phyloP scores from a whole-genome alignment of 1,140 invertebrate genomes.

The Leucophenga varia region DNA sequence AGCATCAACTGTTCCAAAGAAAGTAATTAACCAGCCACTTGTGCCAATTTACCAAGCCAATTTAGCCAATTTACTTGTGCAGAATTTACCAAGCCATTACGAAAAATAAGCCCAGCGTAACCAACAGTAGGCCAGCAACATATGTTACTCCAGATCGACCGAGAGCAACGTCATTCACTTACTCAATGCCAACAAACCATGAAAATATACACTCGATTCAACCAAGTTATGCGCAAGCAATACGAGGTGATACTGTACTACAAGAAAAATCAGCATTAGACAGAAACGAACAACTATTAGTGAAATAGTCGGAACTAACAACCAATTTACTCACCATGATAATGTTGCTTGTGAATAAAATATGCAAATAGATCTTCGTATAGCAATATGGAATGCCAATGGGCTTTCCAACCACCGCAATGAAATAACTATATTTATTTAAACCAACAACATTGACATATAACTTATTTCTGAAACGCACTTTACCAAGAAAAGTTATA shows the following conservation, averaged over 20 bases:
- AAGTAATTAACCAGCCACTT: slow-evolving; percentile 32
- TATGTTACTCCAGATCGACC: too few species aligned
- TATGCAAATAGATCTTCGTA: slow-evolving; percentile 12
- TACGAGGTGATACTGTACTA: background rate
- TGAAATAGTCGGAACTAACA: slow-evolving; percentile 1
- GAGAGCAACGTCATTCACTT: too few species aligned
- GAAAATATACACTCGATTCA: background rate
- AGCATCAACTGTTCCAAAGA: slow-evolving; percentile 23
- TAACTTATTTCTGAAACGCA: slow-evolving; percentile 12
- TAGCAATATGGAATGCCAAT: slow-evolving; percentile 18
- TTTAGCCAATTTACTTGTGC: slow-evolving; percentile 47
- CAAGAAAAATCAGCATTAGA: background rate
- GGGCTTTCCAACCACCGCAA: slow-evolving; percentile 4
- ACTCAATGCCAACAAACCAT: background rate
- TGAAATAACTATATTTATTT: slow-evolving; percentile 8
- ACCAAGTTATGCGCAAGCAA: background rate
- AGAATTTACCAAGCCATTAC: slow-evolving; percentile 6
- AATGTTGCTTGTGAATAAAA: slow-evolving; percentile 2
- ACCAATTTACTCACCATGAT: slow-evolving; percentile 11
- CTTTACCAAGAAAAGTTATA: slow-evolving; percentile 10
- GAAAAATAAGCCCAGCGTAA: slow-evolving; percentile 1
- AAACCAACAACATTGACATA: slow-evolving; percentile 9
- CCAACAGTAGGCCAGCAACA: too few species aligned
- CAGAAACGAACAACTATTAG: background rate
- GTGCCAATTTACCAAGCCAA: slow-evolving; percentile 39